Conservation (phyloP, 2,888 invertebrate species). For the Sicus ferrugineus region DNA sequence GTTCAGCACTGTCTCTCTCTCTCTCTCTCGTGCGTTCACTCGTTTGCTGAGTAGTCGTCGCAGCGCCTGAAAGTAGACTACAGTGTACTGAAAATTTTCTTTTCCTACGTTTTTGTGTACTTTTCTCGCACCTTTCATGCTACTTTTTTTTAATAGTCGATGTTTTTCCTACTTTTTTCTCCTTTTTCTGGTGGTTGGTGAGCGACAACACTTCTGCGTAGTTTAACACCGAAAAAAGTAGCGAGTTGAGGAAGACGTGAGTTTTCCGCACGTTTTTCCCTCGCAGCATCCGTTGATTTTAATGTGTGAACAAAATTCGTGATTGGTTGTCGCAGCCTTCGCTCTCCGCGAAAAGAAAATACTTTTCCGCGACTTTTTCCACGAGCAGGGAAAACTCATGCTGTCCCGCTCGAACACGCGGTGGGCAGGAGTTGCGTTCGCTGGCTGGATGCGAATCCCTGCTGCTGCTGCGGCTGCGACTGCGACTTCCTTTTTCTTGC, state of each 20-base stretch:
- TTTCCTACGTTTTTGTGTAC: neutral
- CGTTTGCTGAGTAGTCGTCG: neutral
- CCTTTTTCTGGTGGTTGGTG: no score
- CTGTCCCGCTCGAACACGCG: conserved; percentile 51
- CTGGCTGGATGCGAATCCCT: neutral
- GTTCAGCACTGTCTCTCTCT: neutral
- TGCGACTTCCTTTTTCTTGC: no score
- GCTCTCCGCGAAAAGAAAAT: neutral
- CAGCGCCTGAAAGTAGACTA: neutral
- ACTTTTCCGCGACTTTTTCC: conserved; percentile 30
- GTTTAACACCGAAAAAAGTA: neutral
- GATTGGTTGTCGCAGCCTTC: conserved; percentile 43
- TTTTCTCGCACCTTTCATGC: neutral
- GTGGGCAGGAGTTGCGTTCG: conserved; percentile 4
- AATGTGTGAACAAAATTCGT: conserved; percentile 45
- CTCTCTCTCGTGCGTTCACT: neutral
- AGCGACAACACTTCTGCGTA: neutral
- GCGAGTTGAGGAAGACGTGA: neutral
- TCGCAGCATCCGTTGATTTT: conserved; percentile 20
- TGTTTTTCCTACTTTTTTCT: no score
- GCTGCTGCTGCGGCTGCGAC: no score
- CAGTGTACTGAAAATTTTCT: neutral
- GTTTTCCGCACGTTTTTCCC: conserved; percentile 29
- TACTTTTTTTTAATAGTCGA: neutral
- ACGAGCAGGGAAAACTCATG: neutral